Base-by-base conservation (phyloP, 2,797 vertebrate genomes). In the Rhinogobio ventralis region DNA sequence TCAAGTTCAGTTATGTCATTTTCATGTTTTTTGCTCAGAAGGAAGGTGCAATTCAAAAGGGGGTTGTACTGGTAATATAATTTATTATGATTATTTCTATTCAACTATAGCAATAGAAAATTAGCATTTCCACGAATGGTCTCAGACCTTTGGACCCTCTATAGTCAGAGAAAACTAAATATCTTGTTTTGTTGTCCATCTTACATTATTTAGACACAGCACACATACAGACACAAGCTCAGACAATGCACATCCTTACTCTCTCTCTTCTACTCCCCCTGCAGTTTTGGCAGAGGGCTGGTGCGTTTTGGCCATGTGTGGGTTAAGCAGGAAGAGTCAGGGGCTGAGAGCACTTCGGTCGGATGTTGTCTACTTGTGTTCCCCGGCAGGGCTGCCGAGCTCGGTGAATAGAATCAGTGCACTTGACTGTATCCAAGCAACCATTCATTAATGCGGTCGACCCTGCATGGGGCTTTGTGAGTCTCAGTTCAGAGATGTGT, bases 391-490 rank as follows among this genome's bases (percentile, higher is more conserved):
- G 83, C 42, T 75, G 60, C 30, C 33, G 51, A 76, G 66, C 49
- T 64, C 8, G 17, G 51, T 69, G 72, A 55, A 67, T 77, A 64
- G 49, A 84, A 60, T 71, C 81, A 57, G 74, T 82, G 79, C 86
- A 77, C 84, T 86, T 67, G 71, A 86, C 78, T 82, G 87, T 90
- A 90, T 86, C 89, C 86, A 88, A 87, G 87, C 89, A 90, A 90
- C 89, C 87, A 87, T 88, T 90, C 81, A 88, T 88, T 90, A 87
- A 79, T 30, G 49, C 81, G 55, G 57, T 51, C 36, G 83, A 57
- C 73, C 78, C 81, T 85, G 77, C 81, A 78, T 72, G 53, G 51
- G 75, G 83, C 64, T 86, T 83, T 88, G 86, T 88, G 68, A 83
- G 84, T 86, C 84, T 66, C 78, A 82, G 82, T 80, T 80, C 78